phyloP scores from a whole-genome alignment of 2,797 vertebrate genomes.

The Gymnothorax reevesii region DNA sequence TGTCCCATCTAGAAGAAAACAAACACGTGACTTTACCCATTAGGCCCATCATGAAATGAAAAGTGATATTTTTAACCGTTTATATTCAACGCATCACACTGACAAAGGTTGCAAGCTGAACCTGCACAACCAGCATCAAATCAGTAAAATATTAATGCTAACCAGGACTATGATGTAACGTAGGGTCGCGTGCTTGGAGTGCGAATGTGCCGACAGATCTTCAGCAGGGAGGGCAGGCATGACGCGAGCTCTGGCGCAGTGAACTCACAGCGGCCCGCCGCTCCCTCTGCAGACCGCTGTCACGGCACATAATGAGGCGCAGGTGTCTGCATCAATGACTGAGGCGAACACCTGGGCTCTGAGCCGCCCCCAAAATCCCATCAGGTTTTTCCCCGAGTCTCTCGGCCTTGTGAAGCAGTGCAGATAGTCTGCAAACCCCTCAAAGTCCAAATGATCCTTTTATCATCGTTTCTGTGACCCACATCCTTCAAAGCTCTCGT shows the following conservation, averaged over 20 bases:
- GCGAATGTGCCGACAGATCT: not conserved
- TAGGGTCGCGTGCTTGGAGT: not conserved
- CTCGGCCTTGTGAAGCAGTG: not conserved
- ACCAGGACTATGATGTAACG: not conserved
- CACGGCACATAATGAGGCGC: not conserved
- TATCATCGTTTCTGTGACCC: slow-evolving; percentile 13
- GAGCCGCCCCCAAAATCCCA: slow-evolving; percentile 26
- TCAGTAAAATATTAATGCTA: not conserved
- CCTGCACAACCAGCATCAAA: not conserved
- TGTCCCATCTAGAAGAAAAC: too few relatives aligned
- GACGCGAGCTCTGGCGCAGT: slow-evolving; percentile 1
- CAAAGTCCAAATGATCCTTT: not conserved
- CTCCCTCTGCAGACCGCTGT: not conserved
- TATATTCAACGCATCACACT: not conserved
- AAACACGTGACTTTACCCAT: too few relatives aligned
- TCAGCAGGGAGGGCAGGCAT: not conserved
- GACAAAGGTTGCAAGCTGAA: not conserved
- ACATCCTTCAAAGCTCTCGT: slow-evolving; percentile 29
- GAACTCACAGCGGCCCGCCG: not conserved
- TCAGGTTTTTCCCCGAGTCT: not conserved
- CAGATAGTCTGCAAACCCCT: not conserved
- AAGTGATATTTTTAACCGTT: not conserved
- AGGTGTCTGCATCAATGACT: slow-evolving; percentile 3
- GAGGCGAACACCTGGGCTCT: slow-evolving; percentile 42
- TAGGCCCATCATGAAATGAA: not conserved